These are phyloP conservation scores for Hippocampus guttulatus DNA, from an alignment of 2,113 vertebrate species.

Conservation along the genomic window DNA sequence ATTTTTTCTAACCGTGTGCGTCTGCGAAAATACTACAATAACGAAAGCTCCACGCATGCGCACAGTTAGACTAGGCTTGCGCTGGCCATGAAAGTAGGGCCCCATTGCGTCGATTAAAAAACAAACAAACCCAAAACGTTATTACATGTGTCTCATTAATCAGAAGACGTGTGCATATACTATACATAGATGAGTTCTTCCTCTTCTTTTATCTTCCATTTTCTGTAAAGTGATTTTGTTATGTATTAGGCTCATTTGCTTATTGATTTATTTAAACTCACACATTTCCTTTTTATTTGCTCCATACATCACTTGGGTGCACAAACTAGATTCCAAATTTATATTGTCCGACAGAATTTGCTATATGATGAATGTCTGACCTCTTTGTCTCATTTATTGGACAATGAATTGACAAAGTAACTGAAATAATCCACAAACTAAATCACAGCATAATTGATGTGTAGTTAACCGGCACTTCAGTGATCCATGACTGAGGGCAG, in stretches of 20 bases:
- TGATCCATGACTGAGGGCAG: slow-evolving; percentile 6
- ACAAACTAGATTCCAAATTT: background rate
- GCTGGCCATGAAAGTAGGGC: no score
- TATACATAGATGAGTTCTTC: background rate
- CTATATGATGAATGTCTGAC: background rate
- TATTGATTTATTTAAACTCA: slow-evolving; percentile 12
- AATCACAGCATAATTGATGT: background rate
- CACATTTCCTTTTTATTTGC: background rate
- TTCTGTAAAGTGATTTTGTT: background rate
- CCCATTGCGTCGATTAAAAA: no score
- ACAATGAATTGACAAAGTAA: background rate
- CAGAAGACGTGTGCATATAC: no score
- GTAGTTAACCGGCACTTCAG: background rate
- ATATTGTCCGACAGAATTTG: background rate
- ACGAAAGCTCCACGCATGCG: no score
- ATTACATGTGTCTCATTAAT: no score
- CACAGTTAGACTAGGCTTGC: no score
- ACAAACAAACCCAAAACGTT: no score
- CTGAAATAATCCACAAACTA: background rate
- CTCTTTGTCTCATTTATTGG: background rate
- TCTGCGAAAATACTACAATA: no score
- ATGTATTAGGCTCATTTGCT: slow-evolving; percentile 4
- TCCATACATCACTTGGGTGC: background rate
- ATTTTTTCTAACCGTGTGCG: no score
- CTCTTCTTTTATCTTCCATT: background rate